Evolutionary conservation across 2,113 vertebrate species (phyloP), one percentile per base, ranked within the genome.

Genomic region (Menura novaehollandiae): DNA sequence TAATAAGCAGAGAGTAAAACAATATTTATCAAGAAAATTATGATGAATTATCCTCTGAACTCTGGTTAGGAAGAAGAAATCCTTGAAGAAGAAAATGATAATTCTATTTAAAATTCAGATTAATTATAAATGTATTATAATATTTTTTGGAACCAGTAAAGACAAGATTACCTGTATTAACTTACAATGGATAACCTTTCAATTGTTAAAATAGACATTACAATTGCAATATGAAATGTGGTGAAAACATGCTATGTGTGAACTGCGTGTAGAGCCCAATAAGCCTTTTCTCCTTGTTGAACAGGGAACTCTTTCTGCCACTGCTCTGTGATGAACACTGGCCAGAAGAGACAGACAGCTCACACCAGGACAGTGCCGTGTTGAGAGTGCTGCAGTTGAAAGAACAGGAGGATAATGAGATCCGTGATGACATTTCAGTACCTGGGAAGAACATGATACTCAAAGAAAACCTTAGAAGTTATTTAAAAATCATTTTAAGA

Each of bases 281-380:
- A n/a, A 15, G 24, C 6, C 43, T 55, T 15, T 37, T 43, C n/a
- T 69, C 21, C 46, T 47, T 0, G 0, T 47, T 13, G 52, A 78
- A 4, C 10, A n/a, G 47, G 28, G 26, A 75, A 6, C 44, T 59
- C 1, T 10, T 23, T 18, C 39, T 75, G 56, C 3, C 13, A 3
- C 32, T 43, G 24, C 13, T 52, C 55, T 51, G 22, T 22, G 41
- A 22, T 46, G 20, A 78, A 4, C 26, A 6, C 27, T 37, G 68
- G 19, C 39, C 47, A 58, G 67, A 58, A 41, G 37, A 35, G 72
- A 20, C 14, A 58, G 41, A 86, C 64, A 80, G 22, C 27, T 58
- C 12, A 0, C 24, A 32, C 23, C 10, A n/a, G 39, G 44, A 22
- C 49, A 24, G 11, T 22, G 28, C 11, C 3, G 0, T 18, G 18